A percentile compares a stretch with the other conserved stretches of the same genome.
Evolutionary conservation across 2,888 invertebrate species (phyloP).

Genomic region (Hetaerina titia): DNA sequence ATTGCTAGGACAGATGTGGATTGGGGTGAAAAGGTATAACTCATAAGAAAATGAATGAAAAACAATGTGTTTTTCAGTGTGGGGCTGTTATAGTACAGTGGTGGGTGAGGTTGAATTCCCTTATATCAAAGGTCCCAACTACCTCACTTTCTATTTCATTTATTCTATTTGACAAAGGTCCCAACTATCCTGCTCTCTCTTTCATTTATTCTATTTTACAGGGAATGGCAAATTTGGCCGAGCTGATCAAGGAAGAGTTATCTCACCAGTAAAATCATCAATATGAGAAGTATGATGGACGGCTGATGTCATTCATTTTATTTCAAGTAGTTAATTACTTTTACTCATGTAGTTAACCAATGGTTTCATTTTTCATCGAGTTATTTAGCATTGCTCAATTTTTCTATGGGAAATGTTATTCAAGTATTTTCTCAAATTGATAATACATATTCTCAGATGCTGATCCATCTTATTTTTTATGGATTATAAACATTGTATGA

Average conservation of each 20-base stretch:
- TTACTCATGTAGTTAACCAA: background rate
- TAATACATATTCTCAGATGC: no score
- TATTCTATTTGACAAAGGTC: background rate
- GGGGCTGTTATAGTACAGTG: no score
- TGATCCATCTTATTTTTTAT: no score
- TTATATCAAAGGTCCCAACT: background rate
- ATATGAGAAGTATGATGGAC: background rate
- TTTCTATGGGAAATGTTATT: no score
- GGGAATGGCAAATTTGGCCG: slow-evolving; percentile 81
- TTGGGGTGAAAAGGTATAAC: no score
- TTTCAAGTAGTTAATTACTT: background rate
- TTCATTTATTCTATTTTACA: slow-evolving; percentile 70
- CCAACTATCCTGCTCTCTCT: background rate
- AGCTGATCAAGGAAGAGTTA: slow-evolving; percentile 82
- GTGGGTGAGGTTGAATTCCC: no score
- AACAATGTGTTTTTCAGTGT: no score
- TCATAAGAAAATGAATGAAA: no score
- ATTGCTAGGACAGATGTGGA: no score
- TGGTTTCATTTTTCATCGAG: background rate
- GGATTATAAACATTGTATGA: no score
- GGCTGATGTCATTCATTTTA: background rate
- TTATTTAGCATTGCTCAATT: no score
- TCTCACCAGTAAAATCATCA: slow-evolving; percentile 69
- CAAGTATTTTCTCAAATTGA: no score
- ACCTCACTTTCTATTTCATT: background rate